Base-by-base conservation (phyloP, 2,888 invertebrate species). In the Auanema freiburgensis region DNA sequence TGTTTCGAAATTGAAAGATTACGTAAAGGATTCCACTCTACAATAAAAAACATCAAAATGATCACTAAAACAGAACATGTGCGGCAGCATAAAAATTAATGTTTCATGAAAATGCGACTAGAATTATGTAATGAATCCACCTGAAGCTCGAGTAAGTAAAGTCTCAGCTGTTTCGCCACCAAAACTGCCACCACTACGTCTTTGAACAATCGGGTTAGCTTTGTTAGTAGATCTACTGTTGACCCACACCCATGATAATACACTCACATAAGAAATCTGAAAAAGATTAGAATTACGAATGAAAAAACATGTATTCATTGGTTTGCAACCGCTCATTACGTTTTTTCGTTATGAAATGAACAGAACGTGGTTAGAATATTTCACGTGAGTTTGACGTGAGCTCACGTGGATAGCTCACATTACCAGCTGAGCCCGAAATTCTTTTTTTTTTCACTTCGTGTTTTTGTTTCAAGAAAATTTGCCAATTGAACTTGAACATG, bases 161-260 rank as follows among this genome's bases (percentile, higher is more conserved):
- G 79, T 79, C 66, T 80, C 79, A 42, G 74, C 66, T 51, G 78
- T 79, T 60, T 80, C 79, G 58, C 65, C 67, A 53, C 70, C 77
- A 42, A 65, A 46, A 6, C n/a, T 18, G 43, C 56, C 50, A 62
- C 62, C 57, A 41, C 51, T 33, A 5, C 33, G 33, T 33, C 33
- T 33, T 33, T 56, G 25, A n/a, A 57, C 44, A 16, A 66, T 58
- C 6, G 55, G 60, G 10, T 56, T 43, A 18, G 65, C 66, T 16
- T 67, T 71, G 18, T 76, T 66, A 8, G 76, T 73, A 8, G 81
- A 80, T 21, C 74, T 68, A 40, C 79, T 78, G 67, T 81, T 81
- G 54, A 79, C 63, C 69, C 76, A 81, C 10, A 81, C 81, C 81
- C 81, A 81, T 12, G 77, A 69, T 51, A 81, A 73, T 10, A 81